Percentiles rank a stretch among this genome's conserved stretches.
Evolutionary conservation across 1,140 invertebrate genomes (phyloP).

Genomic region (Neelides sp.): DNA sequence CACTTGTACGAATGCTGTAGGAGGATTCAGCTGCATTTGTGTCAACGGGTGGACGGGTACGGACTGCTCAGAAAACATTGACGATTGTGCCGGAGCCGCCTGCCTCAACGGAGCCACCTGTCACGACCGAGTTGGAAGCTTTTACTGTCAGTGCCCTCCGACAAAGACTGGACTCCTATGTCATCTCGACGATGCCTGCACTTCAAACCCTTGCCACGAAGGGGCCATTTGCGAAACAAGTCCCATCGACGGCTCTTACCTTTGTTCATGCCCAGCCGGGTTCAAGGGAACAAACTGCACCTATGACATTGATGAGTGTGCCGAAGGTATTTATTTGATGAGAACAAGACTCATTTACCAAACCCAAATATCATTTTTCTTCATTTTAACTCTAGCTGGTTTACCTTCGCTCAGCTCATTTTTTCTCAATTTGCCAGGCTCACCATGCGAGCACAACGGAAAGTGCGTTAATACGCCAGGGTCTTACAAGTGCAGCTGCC

Average conservation of each 20-base stretch:
- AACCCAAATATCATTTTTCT: background rate
- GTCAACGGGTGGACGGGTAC: constrained; percentile 82
- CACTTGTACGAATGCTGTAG: constrained; percentile 79
- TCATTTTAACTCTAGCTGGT: constrained; percentile 8
- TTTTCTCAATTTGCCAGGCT: constrained; percentile 54
- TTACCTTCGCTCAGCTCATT: constrained; percentile 21
- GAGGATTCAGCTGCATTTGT: constrained; percentile 88
- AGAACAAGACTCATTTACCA: no score
- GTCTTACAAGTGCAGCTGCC: constrained; percentile 82
- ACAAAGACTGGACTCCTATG: constrained; percentile 89
- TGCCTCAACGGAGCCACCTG: constrained; percentile 94
- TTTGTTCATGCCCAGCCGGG: constrained; percentile 81
- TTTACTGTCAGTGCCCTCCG: constrained; percentile 85
- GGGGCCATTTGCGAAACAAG: constrained; percentile 90
- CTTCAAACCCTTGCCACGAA: constrained; percentile 86
- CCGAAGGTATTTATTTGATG: constrained; percentile 56
- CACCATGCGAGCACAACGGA: constrained; percentile 81
- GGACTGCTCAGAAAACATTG: constrained; percentile 80
- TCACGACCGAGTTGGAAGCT: constrained; percentile 84
- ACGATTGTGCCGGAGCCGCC: constrained; percentile 79
- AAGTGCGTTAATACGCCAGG: constrained; percentile 90
- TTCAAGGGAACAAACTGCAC: constrained; percentile 84
- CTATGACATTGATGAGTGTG: constrained; percentile 87
- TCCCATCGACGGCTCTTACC: constrained; percentile 84
- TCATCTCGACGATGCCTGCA: constrained; percentile 90